Evolutionary conservation across 1,140 invertebrate species (phyloP).

Genomic region (Aphelinus atriplicis): DNA sequence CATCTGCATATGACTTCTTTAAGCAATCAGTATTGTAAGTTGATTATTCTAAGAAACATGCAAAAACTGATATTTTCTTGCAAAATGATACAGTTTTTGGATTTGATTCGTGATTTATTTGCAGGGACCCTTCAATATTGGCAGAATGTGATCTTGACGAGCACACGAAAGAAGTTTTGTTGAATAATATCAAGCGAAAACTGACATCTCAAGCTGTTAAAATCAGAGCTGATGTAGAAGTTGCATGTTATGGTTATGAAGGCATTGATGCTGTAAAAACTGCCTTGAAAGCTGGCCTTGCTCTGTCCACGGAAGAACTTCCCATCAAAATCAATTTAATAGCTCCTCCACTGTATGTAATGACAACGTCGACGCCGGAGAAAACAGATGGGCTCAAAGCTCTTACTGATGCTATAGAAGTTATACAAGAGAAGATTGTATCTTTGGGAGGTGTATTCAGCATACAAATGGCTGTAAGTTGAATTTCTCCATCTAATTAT

Average conservation of each 20-base stretch:
- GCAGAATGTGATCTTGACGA: constrained; percentile 97
- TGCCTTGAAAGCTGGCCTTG: constrained; percentile 91
- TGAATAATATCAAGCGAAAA: constrained; percentile 96
- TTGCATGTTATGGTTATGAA: constrained; percentile 98
- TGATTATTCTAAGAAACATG: constrained; percentile 8
- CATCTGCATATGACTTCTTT: constrained; percentile 96
- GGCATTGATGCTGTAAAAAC: constrained; percentile 98
- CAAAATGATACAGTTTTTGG: not conserved
- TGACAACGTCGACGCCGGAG: constrained; percentile 98
- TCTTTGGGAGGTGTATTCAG: constrained; percentile 91
- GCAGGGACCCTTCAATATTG: constrained; percentile 90
- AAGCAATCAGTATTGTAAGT: constrained; percentile 97
- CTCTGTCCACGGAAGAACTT: constrained; percentile 90
- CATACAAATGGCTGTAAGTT: constrained; percentile 90
- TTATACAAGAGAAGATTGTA: constrained; percentile 86
- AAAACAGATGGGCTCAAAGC: constrained; percentile 91
- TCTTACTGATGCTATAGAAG: constrained; percentile 88
- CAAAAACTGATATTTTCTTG: not conserved
- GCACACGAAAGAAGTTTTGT: constrained; percentile 89
- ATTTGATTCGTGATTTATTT: constrained; percentile 51
- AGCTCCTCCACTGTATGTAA: constrained; percentile 97
- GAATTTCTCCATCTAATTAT: not conserved
- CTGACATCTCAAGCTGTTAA: constrained; percentile 98
- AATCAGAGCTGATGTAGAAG: constrained; percentile 97
- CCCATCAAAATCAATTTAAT: constrained; percentile 99